Conservation (phyloP, 2,888 invertebrate species). For the Vannuccia rotundouncinata region DNA sequence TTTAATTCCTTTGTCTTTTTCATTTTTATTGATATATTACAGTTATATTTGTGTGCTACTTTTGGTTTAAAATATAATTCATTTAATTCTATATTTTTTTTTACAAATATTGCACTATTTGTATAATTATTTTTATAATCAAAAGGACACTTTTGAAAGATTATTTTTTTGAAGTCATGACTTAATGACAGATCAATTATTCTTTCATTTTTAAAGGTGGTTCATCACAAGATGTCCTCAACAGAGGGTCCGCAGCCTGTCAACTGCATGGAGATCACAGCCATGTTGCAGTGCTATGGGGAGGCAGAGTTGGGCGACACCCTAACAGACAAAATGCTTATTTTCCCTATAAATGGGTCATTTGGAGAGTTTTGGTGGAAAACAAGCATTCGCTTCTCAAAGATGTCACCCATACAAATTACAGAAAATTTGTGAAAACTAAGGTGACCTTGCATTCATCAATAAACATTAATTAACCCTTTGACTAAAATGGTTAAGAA, state of each 20-base stretch:
- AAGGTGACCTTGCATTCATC: neutral
- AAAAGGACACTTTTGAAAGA: neutral
- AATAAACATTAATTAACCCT: neutral
- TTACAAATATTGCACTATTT: neutral
- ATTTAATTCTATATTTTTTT: neutral
- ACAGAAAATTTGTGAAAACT: neutral
- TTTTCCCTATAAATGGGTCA: neutral
- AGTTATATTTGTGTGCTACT: no score
- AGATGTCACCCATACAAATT: neutral
- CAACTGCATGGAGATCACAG: neutral
- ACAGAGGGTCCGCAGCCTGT: neutral
- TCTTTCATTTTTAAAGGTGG: neutral
- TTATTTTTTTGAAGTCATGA: neutral
- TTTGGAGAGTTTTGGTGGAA: neutral
- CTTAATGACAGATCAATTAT: neutral
- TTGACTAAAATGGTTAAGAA: no score
- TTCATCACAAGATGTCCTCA: neutral
- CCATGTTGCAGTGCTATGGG: neutral
- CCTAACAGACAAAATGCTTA: neutral
- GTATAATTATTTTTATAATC: neutral
- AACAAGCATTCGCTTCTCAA: neutral
- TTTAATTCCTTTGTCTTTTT: no score
- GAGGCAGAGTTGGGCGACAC: neutral
- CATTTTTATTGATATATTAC: no score
- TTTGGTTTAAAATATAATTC: no score